phyloP scores from a whole-genome alignment of 2,113 vertebrate genomes.

The Oxyruncus cristatus region DNA sequence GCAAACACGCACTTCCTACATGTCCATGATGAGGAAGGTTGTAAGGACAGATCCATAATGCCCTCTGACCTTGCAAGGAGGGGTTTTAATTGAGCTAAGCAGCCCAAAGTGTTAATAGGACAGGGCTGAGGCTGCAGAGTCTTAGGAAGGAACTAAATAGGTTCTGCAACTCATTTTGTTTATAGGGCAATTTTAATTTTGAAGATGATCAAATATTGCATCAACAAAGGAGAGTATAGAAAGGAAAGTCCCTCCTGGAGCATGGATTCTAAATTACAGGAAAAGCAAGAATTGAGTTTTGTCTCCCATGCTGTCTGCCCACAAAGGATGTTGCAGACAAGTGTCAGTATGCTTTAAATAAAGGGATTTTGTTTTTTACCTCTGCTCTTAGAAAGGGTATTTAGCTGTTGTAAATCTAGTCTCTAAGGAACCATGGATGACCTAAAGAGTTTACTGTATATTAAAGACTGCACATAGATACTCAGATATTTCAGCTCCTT shows the following conservation, averaged over 20 bases:
- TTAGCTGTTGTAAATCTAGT: not conserved
- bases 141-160: not conserved
- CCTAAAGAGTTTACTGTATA: not conserved
- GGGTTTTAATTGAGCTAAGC: not conserved
- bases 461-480: not conserved
- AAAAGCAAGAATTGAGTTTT: not conserved
- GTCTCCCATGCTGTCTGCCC: not conserved
- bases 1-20: rapidly evolving
- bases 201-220: not conserved
- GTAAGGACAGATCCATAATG: rapidly evolving
- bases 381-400: not conserved
- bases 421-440: not conserved
- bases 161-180: not conserved
- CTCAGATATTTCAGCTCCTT: not conserved
- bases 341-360: not conserved
- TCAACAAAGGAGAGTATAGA: not conserved
- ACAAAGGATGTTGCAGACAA: not conserved
- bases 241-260: not conserved
- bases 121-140: not conserved
- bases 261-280: not conserved
- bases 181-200: not conserved
- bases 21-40: not conserved
- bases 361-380: not conserved
- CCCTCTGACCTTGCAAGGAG: not conserved
- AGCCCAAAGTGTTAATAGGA: not conserved